A percentile compares a stretch with the other conserved stretches of the same genome.
phyloP scores from a whole-genome alignment of 2,797 vertebrate genomes.

The Morus bassanus region DNA sequence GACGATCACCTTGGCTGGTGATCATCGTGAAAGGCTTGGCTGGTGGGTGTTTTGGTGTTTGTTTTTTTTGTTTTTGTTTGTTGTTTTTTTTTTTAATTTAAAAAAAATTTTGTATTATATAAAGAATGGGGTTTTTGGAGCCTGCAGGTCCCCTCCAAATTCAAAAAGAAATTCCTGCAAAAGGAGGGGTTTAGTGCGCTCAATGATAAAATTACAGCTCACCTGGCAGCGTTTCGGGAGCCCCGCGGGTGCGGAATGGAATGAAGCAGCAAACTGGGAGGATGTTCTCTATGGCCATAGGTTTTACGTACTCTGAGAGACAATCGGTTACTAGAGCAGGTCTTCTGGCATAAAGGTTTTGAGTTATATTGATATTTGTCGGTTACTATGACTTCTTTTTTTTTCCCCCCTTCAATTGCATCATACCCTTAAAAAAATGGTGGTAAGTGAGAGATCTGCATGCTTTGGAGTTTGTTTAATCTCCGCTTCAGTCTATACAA shows the following conservation, averaged over 20 bases:
- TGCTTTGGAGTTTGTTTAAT: slow-evolving; percentile 90
- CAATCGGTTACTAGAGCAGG: not conserved
- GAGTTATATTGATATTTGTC: slow-evolving; percentile 80
- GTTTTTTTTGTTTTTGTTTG: too few species aligned
- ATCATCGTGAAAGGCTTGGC: not conserved
- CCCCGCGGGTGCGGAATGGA: not conserved
- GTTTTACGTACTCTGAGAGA: not conserved
- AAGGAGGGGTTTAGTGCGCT: not conserved
- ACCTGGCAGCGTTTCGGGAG: not conserved
- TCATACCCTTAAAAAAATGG: slow-evolving; percentile 90
- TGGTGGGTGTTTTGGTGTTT: too few species aligned
- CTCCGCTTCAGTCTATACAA: slow-evolving; percentile 86
- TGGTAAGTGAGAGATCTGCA: slow-evolving; percentile 98
- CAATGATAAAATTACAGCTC: not conserved
- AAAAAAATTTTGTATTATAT: not conserved
- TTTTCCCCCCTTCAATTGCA: slow-evolving; percentile 86
- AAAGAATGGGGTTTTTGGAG: not conserved
- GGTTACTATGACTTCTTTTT: slow-evolving; percentile 92
- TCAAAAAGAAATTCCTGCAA: not conserved
- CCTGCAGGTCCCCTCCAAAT: not conserved
- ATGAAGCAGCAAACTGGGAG: not conserved
- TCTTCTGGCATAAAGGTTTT: slow-evolving; percentile 67
- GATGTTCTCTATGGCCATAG: not conserved
- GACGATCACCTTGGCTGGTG: not conserved
- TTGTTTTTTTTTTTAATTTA: too few species aligned